Base-by-base conservation (phyloP, 1,140 invertebrate genomes). In the Eupeodes corollae region DNA sequence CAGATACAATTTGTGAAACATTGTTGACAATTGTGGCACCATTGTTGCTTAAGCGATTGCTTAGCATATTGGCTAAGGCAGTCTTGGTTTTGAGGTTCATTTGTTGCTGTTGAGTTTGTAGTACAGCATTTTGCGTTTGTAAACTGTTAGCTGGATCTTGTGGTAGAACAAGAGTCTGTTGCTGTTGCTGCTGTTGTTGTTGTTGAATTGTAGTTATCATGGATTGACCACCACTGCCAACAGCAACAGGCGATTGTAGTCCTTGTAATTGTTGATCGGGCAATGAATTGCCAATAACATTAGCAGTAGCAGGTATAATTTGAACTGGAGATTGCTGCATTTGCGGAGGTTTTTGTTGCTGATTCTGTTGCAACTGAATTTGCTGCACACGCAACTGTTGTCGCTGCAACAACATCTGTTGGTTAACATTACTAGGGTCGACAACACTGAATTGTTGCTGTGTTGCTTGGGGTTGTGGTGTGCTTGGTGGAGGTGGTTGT, bases 41-140 rank as follows among this genome's bases (percentile, higher is more conserved):
- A 53, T 76, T 69, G 33, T 75, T 75, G 64, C 88, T 84, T 31
- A 95, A 72, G 38, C 91, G 78, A 61, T 83, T 94, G 55, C 84
- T 95, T 41, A 97, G 72, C 83, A 96, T 89, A 68, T 94, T 93
- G 8, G 92, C 91, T 16, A 98, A 70, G 0, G 92, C 92, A 1
- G 91, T 95, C 75, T 96, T 97, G 6, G 92, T 94, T 68, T 92
- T 92, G 0, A 88, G 79, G 61, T 90, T 91, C 31, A 92, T 67
- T 43, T 65, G 67, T 46, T 47, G 46, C 44, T 67, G 66, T 44
- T 59, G 61, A 21, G 70, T 67, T 12, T 66, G 61, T 19, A 68
- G 66, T 14, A 64, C 58, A 18, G 68, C 58, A 16, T 68, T 61
- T 43, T 73, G 72, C 14, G 10, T 19, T 46, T 46, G 45, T 26